These are phyloP conservation scores for Sprattus sprattus DNA, from an alignment of 2,113 vertebrate species.

Conservation along the genomic window DNA sequence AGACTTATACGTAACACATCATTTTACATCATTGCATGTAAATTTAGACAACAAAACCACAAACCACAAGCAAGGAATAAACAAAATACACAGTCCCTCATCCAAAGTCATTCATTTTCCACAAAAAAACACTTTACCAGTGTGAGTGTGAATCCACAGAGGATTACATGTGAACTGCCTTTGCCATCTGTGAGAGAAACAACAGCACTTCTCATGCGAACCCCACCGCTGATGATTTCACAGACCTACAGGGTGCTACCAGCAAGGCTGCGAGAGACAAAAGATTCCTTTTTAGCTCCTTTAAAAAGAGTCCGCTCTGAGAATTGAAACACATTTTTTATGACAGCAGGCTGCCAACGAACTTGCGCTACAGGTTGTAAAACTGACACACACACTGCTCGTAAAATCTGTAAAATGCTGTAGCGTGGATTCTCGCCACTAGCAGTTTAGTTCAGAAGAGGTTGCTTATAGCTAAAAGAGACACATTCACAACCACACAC, in stretches of 20 bases:
- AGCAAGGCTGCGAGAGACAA: neutral
- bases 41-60: no score
- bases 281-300: neutral
- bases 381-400: constrained; percentile 39
- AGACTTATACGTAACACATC: no score
- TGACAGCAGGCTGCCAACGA: neutral
- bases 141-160: constrained; percentile 15
- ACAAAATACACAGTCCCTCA: neutral
- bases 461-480: neutral
- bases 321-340: constrained; percentile 3
- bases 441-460: neutral
- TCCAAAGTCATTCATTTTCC: neutral
- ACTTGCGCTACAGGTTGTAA: constrained; percentile 25
- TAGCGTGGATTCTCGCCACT: neutral
- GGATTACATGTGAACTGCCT: neutral
- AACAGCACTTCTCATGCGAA: neutral
- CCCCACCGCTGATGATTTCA: neutral
- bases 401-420: constrained; percentile 33
- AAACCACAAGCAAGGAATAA: no score
- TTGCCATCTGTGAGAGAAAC: neutral
- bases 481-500: neutral
- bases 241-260: neutral
- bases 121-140: neutral
- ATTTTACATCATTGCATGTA: no score
- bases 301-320: neutral